Conservation (phyloP, 2,888 invertebrate species). For the Napeogenes inachia region DNA sequence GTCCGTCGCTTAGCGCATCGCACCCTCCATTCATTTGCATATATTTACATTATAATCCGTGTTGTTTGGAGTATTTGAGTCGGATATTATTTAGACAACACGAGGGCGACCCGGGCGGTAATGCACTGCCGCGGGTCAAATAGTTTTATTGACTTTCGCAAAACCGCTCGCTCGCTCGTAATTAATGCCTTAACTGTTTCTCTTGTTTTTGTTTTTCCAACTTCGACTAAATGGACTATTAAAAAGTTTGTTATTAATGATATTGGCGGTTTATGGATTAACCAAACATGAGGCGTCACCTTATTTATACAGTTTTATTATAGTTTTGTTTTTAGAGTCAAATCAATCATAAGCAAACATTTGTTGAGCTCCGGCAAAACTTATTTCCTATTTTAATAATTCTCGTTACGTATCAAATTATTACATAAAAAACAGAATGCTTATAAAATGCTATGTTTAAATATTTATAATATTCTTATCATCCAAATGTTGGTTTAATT, state of each 20-base stretch:
- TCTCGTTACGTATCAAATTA: too few relatives aligned
- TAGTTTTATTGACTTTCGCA: conserved; percentile 41
- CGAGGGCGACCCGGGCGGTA: conserved; percentile 17
- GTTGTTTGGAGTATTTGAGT: conserved; percentile 45
- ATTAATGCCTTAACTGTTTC: conserved; percentile 23
- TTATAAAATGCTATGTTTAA: too few relatives aligned
- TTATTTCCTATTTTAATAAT: too few relatives aligned
- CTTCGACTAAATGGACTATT: conserved; percentile 20
- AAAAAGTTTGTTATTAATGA: conserved; percentile 21
- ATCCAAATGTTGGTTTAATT: background rate
- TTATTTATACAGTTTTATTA: too few relatives aligned
- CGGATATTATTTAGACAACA: conserved; percentile 42
- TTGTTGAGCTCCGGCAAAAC: too few relatives aligned
- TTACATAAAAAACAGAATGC: too few relatives aligned
- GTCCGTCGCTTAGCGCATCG: conserved; percentile 39
- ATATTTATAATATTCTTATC: background rate
- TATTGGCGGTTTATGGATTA: background rate
- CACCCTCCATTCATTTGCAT: conserved; percentile 56
- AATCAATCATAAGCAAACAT: too few relatives aligned
- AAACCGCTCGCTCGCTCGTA: conserved; percentile 19
- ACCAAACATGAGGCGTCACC: background rate
- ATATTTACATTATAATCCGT: conserved; percentile 68
- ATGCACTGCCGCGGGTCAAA: conserved; percentile 33
- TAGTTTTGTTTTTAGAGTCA: too few relatives aligned
- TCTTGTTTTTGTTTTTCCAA: conserved; percentile 22